Base-by-base conservation (phyloP, 2,113 vertebrate genomes). In the Eretmochelys imbricata region DNA sequence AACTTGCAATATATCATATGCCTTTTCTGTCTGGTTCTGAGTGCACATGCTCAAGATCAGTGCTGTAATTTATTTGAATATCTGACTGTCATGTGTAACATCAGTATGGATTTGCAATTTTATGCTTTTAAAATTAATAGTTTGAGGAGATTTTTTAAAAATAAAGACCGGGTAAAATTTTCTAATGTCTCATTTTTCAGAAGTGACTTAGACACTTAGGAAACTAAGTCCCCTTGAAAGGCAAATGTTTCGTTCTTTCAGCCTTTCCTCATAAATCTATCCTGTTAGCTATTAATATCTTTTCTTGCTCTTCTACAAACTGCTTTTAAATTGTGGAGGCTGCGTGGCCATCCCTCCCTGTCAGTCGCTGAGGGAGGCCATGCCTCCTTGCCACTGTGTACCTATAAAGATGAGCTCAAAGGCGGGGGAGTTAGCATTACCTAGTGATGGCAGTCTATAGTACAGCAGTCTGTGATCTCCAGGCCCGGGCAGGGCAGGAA, bases 231-330 rank as follows among this genome's bases (percentile, higher is more conserved):
- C 16, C 62, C 19, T 65, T 65, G 62, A n/a, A 16, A 65, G 62
- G 11, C 55, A 57, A 12, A 13, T 78, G 57, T 69, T 93, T 84
- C 20, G 17, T 88, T 55, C 51, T 84, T 80, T 1, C 10, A 6
- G 51, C 50, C 65, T 93, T 86, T 95, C 54, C 35, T 82, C 12
- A 84, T 49, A 27, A 93, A 93, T 87, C 90, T 83, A 54, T 72
- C 80, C 49, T 88, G 48, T 92, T 80, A 92, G 20, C 53, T 83
- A n/a, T 22, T 24, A 53, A 49, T 46, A 62, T 22, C 27, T 78
- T 62, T 54, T n/a, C 53, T 13, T 85, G 17, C 2, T 85, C 20
- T 89, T 84, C 65, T 46, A 72, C 69, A 83, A 46, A 54, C 69
- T 76, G 82, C 53, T 4, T 53, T 78, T 83, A 85, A 88, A 79